These are phyloP conservation scores for Apodemus speciosus DNA, from an alignment of 2,113 vertebrate species.

Conservation along the genomic window DNA sequence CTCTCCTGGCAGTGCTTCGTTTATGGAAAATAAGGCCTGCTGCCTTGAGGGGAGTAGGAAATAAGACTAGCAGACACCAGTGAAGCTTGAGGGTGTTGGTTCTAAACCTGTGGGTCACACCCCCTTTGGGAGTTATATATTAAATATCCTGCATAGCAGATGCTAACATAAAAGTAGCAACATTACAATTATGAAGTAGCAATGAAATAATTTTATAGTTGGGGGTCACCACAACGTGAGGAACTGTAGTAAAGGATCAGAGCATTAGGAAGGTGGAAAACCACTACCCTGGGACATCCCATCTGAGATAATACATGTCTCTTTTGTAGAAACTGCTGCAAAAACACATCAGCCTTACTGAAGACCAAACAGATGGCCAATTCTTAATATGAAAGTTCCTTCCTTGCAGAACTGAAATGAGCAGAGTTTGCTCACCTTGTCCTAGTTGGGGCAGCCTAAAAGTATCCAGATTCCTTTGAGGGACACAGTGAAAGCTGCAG, in stretches of 20 bases:
- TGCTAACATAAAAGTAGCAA: not conserved
- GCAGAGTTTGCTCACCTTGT: fast-evolving
- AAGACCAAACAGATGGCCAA: fast-evolving
- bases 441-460: no score
- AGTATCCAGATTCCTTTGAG: not conserved
- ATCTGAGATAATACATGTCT: not conserved
- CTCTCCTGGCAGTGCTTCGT: not conserved
- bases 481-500: not conserved
- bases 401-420: not conserved
- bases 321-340: not conserved
- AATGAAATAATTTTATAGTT: not conserved
- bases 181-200: not conserved
- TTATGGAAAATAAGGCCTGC: not conserved
- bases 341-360: not conserved
- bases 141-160: not conserved
- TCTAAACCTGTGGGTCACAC: not conserved
- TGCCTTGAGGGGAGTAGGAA: not conserved
- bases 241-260: not conserved
- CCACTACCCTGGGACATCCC: not conserved
- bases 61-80: not conserved
- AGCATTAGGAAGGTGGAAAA: not conserved
- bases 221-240: not conserved
- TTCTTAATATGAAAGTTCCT: not conserved
- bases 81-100: not conserved
- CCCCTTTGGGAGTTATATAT: not conserved